Percentiles rank a stretch among this genome's conserved stretches.
phyloP scores from a whole-genome alignment of 2,113 vertebrate species.

The Dunckerocampus dactyliophorus region DNA sequence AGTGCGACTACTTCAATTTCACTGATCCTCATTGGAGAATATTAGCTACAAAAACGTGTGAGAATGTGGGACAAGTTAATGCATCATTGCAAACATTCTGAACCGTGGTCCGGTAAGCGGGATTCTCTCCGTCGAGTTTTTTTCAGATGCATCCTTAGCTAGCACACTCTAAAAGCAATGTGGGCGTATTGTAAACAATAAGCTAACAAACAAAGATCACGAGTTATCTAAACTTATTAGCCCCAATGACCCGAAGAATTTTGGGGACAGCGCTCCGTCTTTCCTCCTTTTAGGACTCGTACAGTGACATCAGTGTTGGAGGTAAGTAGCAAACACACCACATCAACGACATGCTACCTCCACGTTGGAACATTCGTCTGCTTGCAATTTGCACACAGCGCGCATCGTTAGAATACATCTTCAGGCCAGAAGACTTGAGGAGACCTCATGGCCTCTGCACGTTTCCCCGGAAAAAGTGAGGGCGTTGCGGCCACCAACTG shows the following conservation, averaged over 20 bases:
- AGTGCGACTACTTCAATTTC: neutral
- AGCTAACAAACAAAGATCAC: too few relatives aligned
- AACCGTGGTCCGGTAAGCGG: constrained; percentile 10
- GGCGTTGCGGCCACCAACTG: constrained; percentile 39
- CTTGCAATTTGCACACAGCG: neutral
- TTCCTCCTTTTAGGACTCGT: constrained; percentile 1
- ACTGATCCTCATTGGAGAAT: neutral
- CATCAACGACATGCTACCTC: neutral
- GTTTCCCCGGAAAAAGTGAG: constrained; percentile 45
- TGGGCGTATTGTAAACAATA: neutral
- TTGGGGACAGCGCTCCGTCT: neutral
- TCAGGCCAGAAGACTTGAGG: neutral
- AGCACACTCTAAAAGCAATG: constrained; percentile 19
- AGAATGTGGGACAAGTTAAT: constrained; percentile 7
- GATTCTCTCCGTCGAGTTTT: neutral
- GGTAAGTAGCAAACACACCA: constrained; percentile 3
- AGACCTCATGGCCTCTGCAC: constrained; percentile 44
- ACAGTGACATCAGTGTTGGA: constrained; percentile 6
- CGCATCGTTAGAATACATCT: neutral
- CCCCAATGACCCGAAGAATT: neutral
- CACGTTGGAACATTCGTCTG: neutral
- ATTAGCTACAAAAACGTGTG: neutral
- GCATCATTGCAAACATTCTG: neutral
- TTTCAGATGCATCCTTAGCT: neutral
- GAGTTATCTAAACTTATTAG: neutral